phyloP scores from a whole-genome alignment of 2,797 vertebrate species.

The Oreochromis grahami region DNA sequence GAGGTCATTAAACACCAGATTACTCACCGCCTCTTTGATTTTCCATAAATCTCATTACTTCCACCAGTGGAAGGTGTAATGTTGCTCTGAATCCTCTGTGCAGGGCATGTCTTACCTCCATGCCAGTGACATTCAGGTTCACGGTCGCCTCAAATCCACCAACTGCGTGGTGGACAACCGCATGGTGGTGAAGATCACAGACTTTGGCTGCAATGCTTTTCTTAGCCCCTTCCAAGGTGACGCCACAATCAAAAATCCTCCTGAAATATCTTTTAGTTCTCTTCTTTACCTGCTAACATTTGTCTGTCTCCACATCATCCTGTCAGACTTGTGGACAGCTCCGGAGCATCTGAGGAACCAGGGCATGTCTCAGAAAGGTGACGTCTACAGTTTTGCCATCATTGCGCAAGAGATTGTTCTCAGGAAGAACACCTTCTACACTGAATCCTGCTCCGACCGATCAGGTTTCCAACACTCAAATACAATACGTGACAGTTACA shows the following conservation, averaged over 20 bases:
- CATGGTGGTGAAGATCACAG: slow-evolving; percentile 98
- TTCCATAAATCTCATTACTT: background rate
- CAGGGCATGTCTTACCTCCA: slow-evolving; percentile 99
- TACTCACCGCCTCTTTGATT: background rate
- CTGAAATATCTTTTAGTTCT: background rate
- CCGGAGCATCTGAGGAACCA: slow-evolving; percentile 87
- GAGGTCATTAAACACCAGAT: background rate
- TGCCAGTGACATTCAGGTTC: slow-evolving; percentile 89
- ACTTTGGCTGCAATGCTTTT: slow-evolving; percentile 92
- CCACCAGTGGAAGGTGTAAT: background rate
- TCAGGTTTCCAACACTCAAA: slow-evolving; percentile 68
- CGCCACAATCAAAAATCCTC: background rate
- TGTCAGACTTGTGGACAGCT: slow-evolving; percentile 82
- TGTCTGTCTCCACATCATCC: background rate
- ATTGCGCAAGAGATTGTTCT: slow-evolving; percentile 93
- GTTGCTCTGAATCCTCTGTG: background rate
- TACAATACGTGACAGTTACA: background rate
- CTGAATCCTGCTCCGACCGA: slow-evolving; percentile 60
- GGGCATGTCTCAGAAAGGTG: slow-evolving; percentile 90
- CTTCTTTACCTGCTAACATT: background rate
- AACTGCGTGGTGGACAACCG: slow-evolving; percentile 96
- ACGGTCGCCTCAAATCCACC: slow-evolving; percentile 94
- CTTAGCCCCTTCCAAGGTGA: slow-evolving; percentile 84
- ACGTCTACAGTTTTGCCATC: slow-evolving; percentile 92
- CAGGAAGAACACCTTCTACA: slow-evolving; percentile 88